Evolutionary conservation across 2,113 vertebrate genomes (phyloP).

Genomic region (Heliornis fulica): DNA sequence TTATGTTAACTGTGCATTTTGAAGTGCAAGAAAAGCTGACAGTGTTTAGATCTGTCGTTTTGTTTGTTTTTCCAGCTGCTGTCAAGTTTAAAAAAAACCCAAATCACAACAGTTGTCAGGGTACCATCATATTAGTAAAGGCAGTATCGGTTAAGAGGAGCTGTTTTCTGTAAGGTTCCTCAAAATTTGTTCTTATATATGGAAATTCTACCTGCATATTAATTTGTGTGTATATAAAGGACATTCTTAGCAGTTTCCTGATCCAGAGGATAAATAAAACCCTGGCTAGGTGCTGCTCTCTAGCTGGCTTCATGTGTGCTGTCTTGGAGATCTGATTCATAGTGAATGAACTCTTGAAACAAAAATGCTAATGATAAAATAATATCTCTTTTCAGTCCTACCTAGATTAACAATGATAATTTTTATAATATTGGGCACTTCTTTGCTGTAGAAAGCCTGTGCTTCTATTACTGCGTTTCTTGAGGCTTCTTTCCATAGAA

Average conservation of each 20-base stretch:
- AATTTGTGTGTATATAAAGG: not conserved
- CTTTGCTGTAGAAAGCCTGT: not conserved
- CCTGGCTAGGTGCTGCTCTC: not conserved
- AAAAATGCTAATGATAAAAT: not conserved
- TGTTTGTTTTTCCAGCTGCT: slow-evolving; percentile 2
- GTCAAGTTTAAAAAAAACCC: not conserved
- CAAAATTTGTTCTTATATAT: not conserved
- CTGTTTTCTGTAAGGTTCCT: not conserved
- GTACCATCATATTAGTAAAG: not conserved
- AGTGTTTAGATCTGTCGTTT: not conserved
- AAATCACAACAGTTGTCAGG: not conserved
- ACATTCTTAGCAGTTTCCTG: not conserved
- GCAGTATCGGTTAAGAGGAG: not conserved
- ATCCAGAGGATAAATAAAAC: not conserved
- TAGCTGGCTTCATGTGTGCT: not conserved
- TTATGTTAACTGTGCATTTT: not conserved
- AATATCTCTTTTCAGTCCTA: not conserved
- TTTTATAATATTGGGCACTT: not conserved
- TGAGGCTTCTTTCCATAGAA: not conserved
- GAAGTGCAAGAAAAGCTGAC: not conserved
- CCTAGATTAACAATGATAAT: not conserved
- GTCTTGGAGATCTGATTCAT: not conserved
- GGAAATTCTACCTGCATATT: not conserved
- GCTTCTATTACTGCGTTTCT: not conserved
- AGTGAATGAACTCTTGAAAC: not conserved